These are phyloP conservation scores for Patella ulyssiponensis DNA, from an alignment of 2,888 invertebrate genomes.

Conservation along the genomic window DNA sequence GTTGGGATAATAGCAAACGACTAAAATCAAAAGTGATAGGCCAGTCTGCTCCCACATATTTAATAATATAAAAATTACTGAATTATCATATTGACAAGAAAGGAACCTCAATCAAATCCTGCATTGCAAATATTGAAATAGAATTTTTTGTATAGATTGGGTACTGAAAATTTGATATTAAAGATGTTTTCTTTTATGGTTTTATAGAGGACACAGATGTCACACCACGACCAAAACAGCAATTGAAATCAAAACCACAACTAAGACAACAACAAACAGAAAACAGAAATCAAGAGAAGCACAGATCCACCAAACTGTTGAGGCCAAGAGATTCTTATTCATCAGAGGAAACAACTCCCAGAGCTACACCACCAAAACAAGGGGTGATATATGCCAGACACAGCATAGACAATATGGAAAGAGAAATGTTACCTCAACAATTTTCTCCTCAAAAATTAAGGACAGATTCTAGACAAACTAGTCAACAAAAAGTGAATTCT, in stretches of 20 bases:
- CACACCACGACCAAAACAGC: slow-evolving; percentile 33
- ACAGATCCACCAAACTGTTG: not conserved
- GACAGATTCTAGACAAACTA: not conserved
- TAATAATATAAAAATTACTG: too few relatives aligned
- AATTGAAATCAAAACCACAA: slow-evolving; percentile 8
- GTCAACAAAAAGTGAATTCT: not conserved
- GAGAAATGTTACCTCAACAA: not conserved
- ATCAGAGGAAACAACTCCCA: slow-evolving; percentile 38
- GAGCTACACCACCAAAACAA: slow-evolving; percentile 33
- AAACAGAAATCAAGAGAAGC: not conserved
- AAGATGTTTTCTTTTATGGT: not conserved
- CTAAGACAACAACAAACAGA: not conserved
- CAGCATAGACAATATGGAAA: not conserved
- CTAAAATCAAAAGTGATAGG: too few relatives aligned
- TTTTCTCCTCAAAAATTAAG: slow-evolving; percentile 9
- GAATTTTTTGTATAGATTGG: too few relatives aligned
- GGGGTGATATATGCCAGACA: not conserved
- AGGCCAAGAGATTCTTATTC: not conserved
- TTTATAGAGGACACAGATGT: slow-evolving; percentile 32
- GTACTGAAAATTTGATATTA: not conserved
- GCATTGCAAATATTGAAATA: too few relatives aligned
- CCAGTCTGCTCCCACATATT: too few relatives aligned
- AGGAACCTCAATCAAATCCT: too few relatives aligned
- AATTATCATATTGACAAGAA: too few relatives aligned
- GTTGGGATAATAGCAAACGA: too few relatives aligned